Evolutionary conservation across 2,797 vertebrate genomes (phyloP), one percentile per base, ranked within the genome.

Genomic region (Eremophila alpestris): DNA sequence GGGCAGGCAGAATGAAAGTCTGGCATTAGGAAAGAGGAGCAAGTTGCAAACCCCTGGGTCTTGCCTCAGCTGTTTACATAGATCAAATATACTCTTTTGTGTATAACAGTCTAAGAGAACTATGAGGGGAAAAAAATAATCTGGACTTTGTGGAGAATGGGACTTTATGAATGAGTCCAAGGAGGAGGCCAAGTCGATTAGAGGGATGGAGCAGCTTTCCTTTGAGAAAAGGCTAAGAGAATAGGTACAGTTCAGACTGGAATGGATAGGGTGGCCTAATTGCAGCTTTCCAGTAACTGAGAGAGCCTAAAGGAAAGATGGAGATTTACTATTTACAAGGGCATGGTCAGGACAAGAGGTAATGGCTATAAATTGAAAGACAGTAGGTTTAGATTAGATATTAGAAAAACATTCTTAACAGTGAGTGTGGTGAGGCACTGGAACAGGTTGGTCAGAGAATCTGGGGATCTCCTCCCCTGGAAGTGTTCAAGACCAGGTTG

Each of bases 1-100:
- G 1, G 12, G 3, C 13, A 58, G 43, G 26, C 7, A 81, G 24
- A 58, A 65, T 7, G 9, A 58, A 52, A 68, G 8, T 3, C 21
- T 23, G 8, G 7, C 0, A 2, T n/a, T 51, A 51, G 3, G 8
- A 3, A 68, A 30, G 7, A 20, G 2, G 1, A 56, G 16, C 2
- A 7, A 34, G 5, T 1, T 77, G 19, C 4, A 83, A 45, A 18
- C 3, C 18, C 14, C 18, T 30, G 19, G 13, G 10, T 58, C 10
- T 65, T 56, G 12, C 27, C 7, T 56, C 20, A 73, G 7, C 5
- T 77, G 2, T 58, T 79, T 54, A 8, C 8, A 15, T 10, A 60
- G 9, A 54, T n/a, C 5, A 29, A 9, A 49, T 73, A 51, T 46
- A 41, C 3, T 16, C 14, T 51, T 52, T 52, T 22, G 13, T 18